Evolutionary conservation across 2,888 invertebrate species (phyloP), one percentile per base, ranked within the genome.

Genomic region (Watsonalla binaria): DNA sequence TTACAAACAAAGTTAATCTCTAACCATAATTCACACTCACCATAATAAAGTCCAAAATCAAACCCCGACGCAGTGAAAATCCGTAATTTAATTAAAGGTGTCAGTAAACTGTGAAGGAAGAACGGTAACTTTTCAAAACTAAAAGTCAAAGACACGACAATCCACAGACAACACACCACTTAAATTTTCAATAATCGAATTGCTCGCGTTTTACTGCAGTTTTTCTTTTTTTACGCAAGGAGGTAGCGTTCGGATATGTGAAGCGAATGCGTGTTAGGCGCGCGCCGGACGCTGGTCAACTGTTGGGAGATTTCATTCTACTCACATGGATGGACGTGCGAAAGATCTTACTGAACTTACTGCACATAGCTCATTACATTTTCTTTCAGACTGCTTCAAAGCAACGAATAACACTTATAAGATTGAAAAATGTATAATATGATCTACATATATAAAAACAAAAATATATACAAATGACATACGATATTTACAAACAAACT

Each of bases 201-300:
- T 59, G 58, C 61, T 61, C 70, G 64, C 65, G 57, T 57, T 59
- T 45, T 33, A 39, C 46, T 48, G 49, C 37, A 37, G 53, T 52
- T 15, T 47, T 57, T 59, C 56, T 54, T 68, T 65, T 66, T 66
- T 66, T 65, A 65, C 55, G 57, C 57, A 61, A 49, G 53, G 46
- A 59, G 9, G 5, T 53, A 65, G 56, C 59, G 61, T 62, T 60
- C 58, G 59, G 58, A 51, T 51, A 60, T 56, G 53, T 63, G 62
- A 54, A 62, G 63, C 64, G 58, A 63, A 62, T 64, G 78, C 87
- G 87, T 84, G 84, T 74, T 70, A 58, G 69, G 68, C 60, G 67
- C 72, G 70, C 77, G 84, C 80, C 84, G 88, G 89, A 82, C 90
- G 73, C 62, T 88, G 90, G 90, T 90, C 90, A 90, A 90, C 88